Conservation (phyloP, 53 echinoderm and acorn worm genomes). For the Actinopyga echinites region DNA sequence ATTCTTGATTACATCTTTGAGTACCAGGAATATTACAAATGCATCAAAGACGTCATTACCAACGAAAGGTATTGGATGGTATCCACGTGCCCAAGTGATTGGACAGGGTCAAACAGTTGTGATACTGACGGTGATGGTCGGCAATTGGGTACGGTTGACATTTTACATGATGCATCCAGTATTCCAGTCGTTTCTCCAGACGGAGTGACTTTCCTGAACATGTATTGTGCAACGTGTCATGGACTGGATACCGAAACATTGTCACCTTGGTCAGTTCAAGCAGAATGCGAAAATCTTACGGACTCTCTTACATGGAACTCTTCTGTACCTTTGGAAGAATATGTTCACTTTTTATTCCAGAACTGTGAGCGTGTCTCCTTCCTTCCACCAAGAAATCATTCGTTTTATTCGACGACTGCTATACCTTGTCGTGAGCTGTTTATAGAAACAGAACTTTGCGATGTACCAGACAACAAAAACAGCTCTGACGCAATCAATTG, state of each 20-base stretch:
- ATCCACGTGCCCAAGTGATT: not conserved
- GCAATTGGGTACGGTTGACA: no score
- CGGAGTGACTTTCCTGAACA: no score
- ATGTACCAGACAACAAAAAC: no score
- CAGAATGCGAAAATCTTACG: not conserved
- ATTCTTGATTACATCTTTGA: not conserved
- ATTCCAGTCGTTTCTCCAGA: no score
- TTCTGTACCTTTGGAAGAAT: not conserved
- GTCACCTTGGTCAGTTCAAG: conserved; percentile 7
- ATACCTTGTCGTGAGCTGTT: not conserved
- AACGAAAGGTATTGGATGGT: conserved; percentile 1
- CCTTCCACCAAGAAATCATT: not conserved
- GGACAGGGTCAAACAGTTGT: not conserved
- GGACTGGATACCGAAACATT: not conserved
- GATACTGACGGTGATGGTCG: not conserved
- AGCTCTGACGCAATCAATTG: no score
- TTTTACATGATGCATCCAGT: no score
- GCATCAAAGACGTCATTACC: not conserved
- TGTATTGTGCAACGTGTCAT: not conserved
- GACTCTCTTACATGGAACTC: not conserved
- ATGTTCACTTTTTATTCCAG: not conserved
- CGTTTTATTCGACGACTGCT: not conserved
- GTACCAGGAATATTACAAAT: conserved; percentile 6
- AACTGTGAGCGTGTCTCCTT: not conserved
- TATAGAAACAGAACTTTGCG: no score